Evolutionary conservation across 2,113 vertebrate species (phyloP), one percentile per base, ranked within the genome.

Genomic region (Alectura lathami): DNA sequence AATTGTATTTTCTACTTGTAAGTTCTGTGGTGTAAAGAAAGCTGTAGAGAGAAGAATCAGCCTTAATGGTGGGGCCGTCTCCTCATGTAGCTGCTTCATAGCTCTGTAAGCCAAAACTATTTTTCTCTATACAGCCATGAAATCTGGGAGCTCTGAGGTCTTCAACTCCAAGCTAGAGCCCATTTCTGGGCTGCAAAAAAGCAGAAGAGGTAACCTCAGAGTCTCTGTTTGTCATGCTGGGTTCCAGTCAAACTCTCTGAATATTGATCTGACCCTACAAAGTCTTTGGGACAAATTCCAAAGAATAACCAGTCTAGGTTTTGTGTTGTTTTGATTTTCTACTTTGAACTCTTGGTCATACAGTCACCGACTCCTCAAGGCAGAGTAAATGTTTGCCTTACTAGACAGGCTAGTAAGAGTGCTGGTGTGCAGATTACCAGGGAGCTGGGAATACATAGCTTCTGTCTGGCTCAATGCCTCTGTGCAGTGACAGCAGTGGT

Each of bases 391-490:
- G 20, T 63, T 74, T 51, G 77, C n/a, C 36, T 68, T 53, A 86
- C 57, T 67, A 94, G 42, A 80, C 85, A 89, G 0, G 0, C 54
- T 93, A 63, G 53, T 67, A 77, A 81, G 70, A 83, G 13, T 88
- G 92, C 75, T 92, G 64, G 24, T 72, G 80, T 82, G 82, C 0
- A 0, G 47, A 66, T 83, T 85, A 95, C 0, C 1, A 1, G 83
- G 74, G 83, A 93, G 36, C 68, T 88, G 91, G 79, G 82, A 93
- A 81, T 92, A 83, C 42, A 47, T 20, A 91, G 64, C 68, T 84
- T 42, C 66, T 86, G 47, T 81, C 93, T 87, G 94, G 88, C 79
- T 94, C 94, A 93, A 43, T 95, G 91, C 82, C 82, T 95, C 83
- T 85, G 62, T 80, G 93, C 84, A 85, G 78, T 40, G 54, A 86